Evolutionary conservation across 2,888 invertebrate species (phyloP), one percentile per base, ranked within the genome.

Genomic region (Herminia tarsipennalis): DNA sequence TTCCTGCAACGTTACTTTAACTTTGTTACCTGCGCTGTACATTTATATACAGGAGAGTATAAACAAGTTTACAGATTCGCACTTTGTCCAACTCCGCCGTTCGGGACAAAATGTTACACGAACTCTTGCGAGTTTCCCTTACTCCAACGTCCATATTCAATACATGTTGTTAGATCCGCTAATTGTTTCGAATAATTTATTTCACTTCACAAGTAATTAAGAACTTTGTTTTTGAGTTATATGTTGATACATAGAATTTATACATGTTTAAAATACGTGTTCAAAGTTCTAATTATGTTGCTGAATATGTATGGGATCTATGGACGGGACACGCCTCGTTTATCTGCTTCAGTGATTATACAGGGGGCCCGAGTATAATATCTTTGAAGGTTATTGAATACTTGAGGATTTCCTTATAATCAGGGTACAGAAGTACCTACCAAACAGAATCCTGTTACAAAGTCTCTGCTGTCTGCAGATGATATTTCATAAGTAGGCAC

Each of bases 101-200:
- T 45, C 42, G 12, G 47, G 30, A 36, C 5, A 20, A 44, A 30
- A 48, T 53, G 21, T 18, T 37, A 44, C 29, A 46, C 33, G 18
- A 46, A 48, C 22, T 51, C 13, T 32, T 21, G 46, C 48, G 42
- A 56, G 53, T 56, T 56, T n/a, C n/a, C n/a, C n/a, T n/a, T n/a
- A n/a, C 44, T 62, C 59, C 61, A 62, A 52, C 62, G 59, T 70
- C 60, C 64, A 66, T 66, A 66, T 66, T 66, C 63, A 54, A 59
- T 67, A 56, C 39, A 59, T 58, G 63, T 76, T 75, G 75, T 78
- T 78, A 75, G 70, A 78, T 76, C 72, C 70, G 60, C 72, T 77
- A 78, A 83, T 81, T 84, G 80, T 83, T 79, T 79, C 77, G 80
- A 83, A 83, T 83, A 79, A 83, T 80, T 83, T 80, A 84, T 83